A percentile compares a stretch with the other conserved stretches of the same genome.
These are phyloP conservation scores for Eledona agricola DNA, from an alignment of 2,888 invertebrate genomes.

Conservation along the genomic window DNA sequence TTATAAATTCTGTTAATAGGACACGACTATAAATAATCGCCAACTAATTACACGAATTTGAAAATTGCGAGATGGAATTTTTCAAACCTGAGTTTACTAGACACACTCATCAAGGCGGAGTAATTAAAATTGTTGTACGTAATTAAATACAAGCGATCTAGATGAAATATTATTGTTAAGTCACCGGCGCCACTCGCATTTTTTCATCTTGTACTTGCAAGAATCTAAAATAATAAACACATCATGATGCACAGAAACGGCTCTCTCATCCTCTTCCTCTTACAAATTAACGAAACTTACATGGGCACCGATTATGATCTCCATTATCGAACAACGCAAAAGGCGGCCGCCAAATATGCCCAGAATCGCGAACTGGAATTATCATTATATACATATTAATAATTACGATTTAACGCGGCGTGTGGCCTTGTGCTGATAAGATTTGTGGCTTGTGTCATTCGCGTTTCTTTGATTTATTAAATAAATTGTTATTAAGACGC, in stretches of 20 bases:
- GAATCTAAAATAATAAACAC: conserved; percentile 28
- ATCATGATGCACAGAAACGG: conserved; percentile 21
- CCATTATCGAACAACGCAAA: not conserved
- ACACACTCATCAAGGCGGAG: too few relatives aligned
- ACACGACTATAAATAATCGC: too few relatives aligned
- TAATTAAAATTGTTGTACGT: conserved; percentile 43
- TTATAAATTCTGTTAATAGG: conserved; percentile 7
- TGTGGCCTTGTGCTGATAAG: conserved; percentile 14
- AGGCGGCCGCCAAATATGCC: too few relatives aligned
- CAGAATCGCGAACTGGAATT: too few relatives aligned
- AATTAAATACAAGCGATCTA: conserved; percentile 44
- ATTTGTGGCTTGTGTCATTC: conserved; percentile 2
- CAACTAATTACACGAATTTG: too few relatives aligned
- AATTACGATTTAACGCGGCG: too few relatives aligned
- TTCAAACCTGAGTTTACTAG: too few relatives aligned
- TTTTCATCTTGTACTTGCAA: conserved; percentile 18
- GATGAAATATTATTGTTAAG: conserved; percentile 43
- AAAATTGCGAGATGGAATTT: too few relatives aligned
- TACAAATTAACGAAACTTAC: too few relatives aligned
- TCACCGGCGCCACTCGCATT: conserved; percentile 32
- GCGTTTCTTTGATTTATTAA: conserved; percentile 1
- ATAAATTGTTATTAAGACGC: conserved; percentile 12
- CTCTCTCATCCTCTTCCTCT: conserved; percentile 21
- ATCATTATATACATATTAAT: too few relatives aligned
- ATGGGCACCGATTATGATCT: not conserved